Conservation (phyloP, 2,797 vertebrate species). For the Pterois miles region DNA sequence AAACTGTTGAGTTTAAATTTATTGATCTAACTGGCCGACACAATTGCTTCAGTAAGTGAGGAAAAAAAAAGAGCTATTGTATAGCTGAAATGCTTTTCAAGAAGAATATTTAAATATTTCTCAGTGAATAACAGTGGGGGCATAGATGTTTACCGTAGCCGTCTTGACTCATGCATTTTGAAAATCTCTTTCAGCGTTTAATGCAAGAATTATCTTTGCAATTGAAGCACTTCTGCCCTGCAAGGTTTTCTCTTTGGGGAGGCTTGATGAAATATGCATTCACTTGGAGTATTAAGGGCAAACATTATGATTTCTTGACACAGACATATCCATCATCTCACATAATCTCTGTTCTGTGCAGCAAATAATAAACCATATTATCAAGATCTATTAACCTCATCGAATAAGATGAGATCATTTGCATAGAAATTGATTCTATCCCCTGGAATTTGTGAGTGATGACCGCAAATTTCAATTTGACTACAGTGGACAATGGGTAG, state of each 20-base stretch:
- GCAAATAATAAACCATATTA: constrained; percentile 81
- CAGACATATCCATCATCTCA: constrained; percentile 75
- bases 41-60: not conserved
- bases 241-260: constrained; percentile 21
- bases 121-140: not conserved
- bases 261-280: constrained; percentile 73
- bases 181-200: constrained; percentile 20
- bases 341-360: constrained; percentile 72
- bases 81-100: not conserved
- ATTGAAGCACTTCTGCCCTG: constrained; percentile 23
- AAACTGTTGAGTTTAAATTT: not conserved
- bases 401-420: constrained; percentile 79
- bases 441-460: constrained; percentile 72
- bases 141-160: not conserved
- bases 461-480: constrained; percentile 77
- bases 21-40: not conserved
- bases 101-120: not conserved
- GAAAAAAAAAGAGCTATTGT: not conserved
- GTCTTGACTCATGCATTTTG: not conserved
- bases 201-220: constrained; percentile 36
- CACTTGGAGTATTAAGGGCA: constrained; percentile 72
- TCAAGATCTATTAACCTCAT: constrained; percentile 78
- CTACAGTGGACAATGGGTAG: constrained; percentile 75
- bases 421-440: constrained; percentile 87
- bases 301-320: constrained; percentile 76